Conservation (phyloP, 2,797 vertebrate species). For the Lepus oiostolus region DNA sequence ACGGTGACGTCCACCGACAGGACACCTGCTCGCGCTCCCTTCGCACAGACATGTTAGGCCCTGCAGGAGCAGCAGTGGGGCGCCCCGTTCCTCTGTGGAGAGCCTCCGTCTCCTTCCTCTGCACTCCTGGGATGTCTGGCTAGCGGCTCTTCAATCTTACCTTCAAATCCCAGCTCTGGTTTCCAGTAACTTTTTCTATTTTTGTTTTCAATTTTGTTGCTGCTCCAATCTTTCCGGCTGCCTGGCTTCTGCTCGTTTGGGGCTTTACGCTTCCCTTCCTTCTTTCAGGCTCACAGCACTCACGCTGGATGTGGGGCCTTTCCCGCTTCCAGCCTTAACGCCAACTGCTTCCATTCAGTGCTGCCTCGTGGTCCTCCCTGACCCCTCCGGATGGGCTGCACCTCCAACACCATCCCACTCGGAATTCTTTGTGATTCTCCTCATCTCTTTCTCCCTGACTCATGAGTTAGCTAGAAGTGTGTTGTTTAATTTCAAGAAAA, state of each 20-base stretch:
- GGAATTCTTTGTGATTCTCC: not conserved
- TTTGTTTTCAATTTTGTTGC: not conserved
- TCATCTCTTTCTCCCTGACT: not conserved
- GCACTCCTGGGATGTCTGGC: not conserved
- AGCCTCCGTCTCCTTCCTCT: not conserved
- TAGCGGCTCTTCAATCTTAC: not conserved
- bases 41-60: no score
- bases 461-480: conserved; percentile 5
- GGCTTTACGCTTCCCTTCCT: not conserved
- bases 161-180: conserved; percentile 8
- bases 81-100: no score
- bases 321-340: not conserved
- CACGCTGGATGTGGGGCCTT: not conserved
- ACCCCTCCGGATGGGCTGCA: not conserved
- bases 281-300: not conserved
- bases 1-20: no score
- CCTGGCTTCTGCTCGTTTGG: not conserved
- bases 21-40: no score
- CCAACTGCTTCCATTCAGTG: not conserved
- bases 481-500: not conserved
- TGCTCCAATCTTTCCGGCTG: not conserved
- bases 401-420: not conserved
- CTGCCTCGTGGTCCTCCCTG: not conserved
- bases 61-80: not conserved
- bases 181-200: conserved; percentile 10